A percentile compares a stretch with the other conserved stretches of the same genome.
Conservation (phyloP, 1,140 invertebrate species). For the Forficula auricularia region DNA sequence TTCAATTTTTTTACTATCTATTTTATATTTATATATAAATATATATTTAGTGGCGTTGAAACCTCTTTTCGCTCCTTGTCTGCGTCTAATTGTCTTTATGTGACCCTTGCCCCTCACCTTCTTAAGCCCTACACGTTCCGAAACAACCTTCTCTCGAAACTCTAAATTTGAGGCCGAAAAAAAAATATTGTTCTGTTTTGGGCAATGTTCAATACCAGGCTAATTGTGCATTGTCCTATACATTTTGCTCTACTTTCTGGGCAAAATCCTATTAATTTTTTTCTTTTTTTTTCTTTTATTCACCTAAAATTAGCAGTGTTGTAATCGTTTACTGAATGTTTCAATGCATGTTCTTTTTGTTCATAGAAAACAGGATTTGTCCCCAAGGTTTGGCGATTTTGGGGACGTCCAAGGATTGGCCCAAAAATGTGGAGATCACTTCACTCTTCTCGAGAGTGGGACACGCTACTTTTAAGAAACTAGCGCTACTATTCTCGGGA, state of each 20-base stretch:
- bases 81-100: constrained; percentile 26
- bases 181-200: constrained; percentile 5
- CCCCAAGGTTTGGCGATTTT: too few relatives aligned
- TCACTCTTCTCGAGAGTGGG: too few relatives aligned
- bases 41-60: constrained; percentile 20
- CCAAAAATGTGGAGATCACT: too few relatives aligned
- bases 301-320: too few relatives aligned
- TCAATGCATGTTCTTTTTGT: too few relatives aligned
- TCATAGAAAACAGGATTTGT: too few relatives aligned
- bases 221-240: not conserved
- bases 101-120: constrained; percentile 20
- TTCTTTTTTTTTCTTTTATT: constrained; percentile 24
- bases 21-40: constrained; percentile 13
- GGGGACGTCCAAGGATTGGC: too few relatives aligned
- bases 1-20: constrained; percentile 9
- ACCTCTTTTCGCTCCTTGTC: constrained; percentile 33
- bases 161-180: constrained; percentile 7
- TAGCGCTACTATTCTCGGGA: too few relatives aligned
- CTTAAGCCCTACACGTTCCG: not conserved
- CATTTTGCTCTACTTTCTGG: constrained; percentile 16
- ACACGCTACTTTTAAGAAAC: too few relatives aligned
- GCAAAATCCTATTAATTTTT: constrained; percentile 24
- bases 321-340: too few relatives aligned
- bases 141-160: constrained; percentile 10
- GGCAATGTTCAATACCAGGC: not conserved